Conservation (phyloP, 2,113 vertebrate species). For the Hassar affinis region DNA sequence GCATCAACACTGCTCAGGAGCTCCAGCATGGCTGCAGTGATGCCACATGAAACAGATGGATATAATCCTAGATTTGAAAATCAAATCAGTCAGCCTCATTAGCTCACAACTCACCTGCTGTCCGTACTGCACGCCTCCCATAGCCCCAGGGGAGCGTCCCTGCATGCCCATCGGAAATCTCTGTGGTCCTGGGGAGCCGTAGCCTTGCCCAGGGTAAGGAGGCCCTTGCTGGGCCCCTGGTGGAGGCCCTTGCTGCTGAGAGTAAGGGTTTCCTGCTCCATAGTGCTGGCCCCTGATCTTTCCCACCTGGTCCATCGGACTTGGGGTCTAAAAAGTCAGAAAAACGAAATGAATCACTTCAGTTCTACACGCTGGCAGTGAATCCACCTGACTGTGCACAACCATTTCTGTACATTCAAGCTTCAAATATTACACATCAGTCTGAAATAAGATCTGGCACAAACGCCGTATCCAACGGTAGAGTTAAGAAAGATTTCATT, state of each 20-base stretch:
- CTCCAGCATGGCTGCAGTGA: not conserved
- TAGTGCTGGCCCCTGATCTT: conserved; percentile 95
- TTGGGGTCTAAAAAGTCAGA: conserved; percentile 66
- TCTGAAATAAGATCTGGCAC: no score
- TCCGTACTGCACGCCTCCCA: conserved; percentile 87
- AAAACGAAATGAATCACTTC: not conserved
- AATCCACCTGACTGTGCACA: no score
- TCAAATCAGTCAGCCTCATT: not conserved
- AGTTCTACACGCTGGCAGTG: not conserved
- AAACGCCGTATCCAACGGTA: not conserved
- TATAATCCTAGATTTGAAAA: not conserved
- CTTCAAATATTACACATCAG: not conserved
- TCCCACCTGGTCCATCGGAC: conserved; percentile 96
- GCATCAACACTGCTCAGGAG: not conserved
- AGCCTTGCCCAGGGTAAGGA: conserved; percentile 82
- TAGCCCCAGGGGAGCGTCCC: conserved; percentile 81
- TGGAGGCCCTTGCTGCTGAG: conserved; percentile 82
- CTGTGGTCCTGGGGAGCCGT: conserved; percentile 80
- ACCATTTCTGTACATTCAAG: no score
- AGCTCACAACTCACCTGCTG: conserved; percentile 81
- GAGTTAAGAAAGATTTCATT: not conserved
- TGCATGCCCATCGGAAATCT: conserved; percentile 85
- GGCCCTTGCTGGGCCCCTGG: conserved; percentile 79
- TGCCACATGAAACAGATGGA: not conserved
- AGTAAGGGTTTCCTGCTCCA: conserved; percentile 83